Evolutionary conservation across 2,113 vertebrate genomes (phyloP).

Genomic region (Psilopsiagon aymara): DNA sequence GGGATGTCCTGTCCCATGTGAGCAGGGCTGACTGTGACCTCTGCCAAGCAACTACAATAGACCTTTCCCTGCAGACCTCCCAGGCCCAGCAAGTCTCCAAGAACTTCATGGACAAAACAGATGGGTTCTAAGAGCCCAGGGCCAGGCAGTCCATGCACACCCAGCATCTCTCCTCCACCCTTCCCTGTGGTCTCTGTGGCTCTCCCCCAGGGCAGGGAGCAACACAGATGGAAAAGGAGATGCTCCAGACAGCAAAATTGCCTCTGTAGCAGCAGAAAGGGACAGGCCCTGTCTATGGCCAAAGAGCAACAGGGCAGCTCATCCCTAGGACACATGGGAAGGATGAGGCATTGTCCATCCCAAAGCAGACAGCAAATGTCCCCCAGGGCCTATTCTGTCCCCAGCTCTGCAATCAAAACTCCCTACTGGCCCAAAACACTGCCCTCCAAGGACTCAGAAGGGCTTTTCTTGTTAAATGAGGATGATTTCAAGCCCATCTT

Average conservation of each 20-base stretch:
- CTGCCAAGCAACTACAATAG: not conserved
- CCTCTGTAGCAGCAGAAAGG: not conserved
- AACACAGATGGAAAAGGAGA: not conserved
- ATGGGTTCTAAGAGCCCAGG: not conserved
- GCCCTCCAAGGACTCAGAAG: not conserved
- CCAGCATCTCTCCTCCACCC: not conserved
- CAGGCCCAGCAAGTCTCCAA: not conserved
- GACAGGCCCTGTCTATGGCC: accelerated
- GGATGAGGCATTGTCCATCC: accelerated
- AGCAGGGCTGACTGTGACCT: not conserved
- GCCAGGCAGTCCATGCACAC: accelerated
- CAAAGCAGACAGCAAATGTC: not conserved
- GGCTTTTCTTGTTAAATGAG: not conserved
- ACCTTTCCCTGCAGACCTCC: not conserved
- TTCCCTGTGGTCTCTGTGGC: not conserved
- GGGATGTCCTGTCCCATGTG: not conserved
- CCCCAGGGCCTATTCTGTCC: not conserved
- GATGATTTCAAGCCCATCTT: not conserved
- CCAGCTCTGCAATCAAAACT: not conserved
- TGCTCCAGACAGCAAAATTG: accelerated
- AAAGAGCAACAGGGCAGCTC: not conserved
- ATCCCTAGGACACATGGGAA: too few species aligned
- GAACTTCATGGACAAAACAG: not conserved
- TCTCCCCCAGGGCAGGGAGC: not conserved
- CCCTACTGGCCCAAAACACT: not conserved